These are phyloP conservation scores for Melanostoma scalare DNA, from an alignment of 2,888 invertebrate genomes.

Conservation along the genomic window DNA sequence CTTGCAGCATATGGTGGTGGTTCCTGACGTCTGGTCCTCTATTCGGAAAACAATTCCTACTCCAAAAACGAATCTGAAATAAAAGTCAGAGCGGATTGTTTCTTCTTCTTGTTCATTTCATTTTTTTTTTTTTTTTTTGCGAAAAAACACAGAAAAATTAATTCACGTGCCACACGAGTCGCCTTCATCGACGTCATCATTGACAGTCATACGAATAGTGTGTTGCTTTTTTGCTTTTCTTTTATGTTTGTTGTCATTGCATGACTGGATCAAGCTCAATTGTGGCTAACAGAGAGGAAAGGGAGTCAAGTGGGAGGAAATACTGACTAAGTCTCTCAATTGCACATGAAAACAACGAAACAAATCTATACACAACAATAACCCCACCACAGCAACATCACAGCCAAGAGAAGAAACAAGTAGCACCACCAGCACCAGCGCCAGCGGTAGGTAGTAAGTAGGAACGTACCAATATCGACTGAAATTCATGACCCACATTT, in stretches of 20 bases:
- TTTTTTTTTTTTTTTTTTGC: no score
- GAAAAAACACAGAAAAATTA: background rate
- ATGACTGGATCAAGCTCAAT: constrained; percentile 38
- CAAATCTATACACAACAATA: constrained; percentile 26
- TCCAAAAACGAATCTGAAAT: background rate
- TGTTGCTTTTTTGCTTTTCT: constrained; percentile 4
- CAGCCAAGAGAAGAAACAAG: constrained; percentile 1
- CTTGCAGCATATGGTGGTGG: constrained; percentile 6
- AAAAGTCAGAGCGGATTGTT: constrained; percentile 4
- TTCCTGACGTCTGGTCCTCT: constrained; percentile 6
- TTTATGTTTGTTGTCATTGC: constrained; percentile 28
- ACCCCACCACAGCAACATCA: constrained; percentile 18
- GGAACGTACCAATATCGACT: constrained; percentile 64
- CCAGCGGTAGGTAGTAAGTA: constrained; percentile 6
- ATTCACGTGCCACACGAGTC: constrained; percentile 51
- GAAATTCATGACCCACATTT: constrained; percentile 72
- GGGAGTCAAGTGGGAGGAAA: constrained; percentile 15
- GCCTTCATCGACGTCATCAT: constrained; percentile 57
- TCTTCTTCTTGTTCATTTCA: background rate
- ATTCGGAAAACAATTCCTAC: constrained; percentile 4
- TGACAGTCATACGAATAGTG: constrained; percentile 37
- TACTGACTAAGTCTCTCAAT: constrained; percentile 56
- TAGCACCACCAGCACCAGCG: constrained; percentile 19
- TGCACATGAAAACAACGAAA: constrained; percentile 37
- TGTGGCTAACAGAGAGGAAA: background rate